Evolutionary conservation across 2,888 invertebrate species (phyloP), one percentile per base, ranked within the genome.

Genomic region (Tinea trinotella): DNA sequence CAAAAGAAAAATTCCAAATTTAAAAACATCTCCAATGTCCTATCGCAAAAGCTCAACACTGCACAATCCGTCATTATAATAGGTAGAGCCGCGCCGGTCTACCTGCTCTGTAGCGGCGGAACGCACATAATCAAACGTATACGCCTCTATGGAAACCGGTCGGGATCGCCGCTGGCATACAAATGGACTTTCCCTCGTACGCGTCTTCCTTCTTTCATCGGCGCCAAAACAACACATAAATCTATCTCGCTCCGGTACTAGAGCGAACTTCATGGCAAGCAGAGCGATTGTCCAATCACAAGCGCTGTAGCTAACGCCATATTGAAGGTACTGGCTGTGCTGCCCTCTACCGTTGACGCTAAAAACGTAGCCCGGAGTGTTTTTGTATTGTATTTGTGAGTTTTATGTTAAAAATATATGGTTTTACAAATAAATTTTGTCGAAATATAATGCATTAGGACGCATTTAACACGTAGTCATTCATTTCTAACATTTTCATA

Each of bases 81-180:
- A 76, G 71, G 70, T 71, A 73, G 71, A 50, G 24, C 50, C 50
- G 13, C 24, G 22, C 50, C 24, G 24, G 60, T 64, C 73, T 83
- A 81, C 80, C 84, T 82, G 80, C 75, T 68, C 70, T 65, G 73
- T 80, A 81, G 66, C 40, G 40, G 15, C 40, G 40, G 40, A 40
- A 17, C 35, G 53, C 40, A 53, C 22, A 53, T 53, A 53, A 34
- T 69, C 67, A 60, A 59, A 60, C 58, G 73, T 79, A 76, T 73
- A 82, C 82, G 85, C 85, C 85, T 82, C 80, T 77, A 78, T 75
- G 71, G 60, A 78, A 82, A 84, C 85, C 83, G 79, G 85, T 85
- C 74, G 64, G 62, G 61, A 64, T 70, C 72, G 69, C 74, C 65
- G 71, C 67, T 70, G 66, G 79, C 79, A 83, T 80, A 83, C 84